Evolutionary conservation across 2,888 invertebrate species (phyloP).

Genomic region (Bombyx huttoni): DNA sequence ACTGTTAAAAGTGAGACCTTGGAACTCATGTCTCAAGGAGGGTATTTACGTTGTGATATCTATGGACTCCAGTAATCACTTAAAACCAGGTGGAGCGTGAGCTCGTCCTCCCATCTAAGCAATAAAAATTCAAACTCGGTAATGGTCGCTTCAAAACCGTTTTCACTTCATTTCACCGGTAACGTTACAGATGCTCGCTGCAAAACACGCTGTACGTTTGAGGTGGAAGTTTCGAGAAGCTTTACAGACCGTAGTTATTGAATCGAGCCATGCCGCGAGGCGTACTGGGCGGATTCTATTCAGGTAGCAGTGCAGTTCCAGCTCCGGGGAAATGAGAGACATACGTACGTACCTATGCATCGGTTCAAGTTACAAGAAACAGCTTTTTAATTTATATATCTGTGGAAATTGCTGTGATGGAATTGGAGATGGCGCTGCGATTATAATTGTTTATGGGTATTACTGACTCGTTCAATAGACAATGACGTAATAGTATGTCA

Average conservation of each 20-base stretch:
- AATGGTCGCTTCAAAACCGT: not conserved
- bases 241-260: constrained; percentile 18
- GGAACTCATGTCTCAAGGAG: too few species aligned
- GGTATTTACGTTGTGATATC: too few species aligned
- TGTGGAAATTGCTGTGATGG: too few species aligned
- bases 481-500: too few species aligned
- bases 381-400: too few species aligned
- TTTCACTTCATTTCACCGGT: not conserved
- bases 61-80: too few species aligned
- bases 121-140: not conserved
- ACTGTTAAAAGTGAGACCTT: too few species aligned
- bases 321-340: constrained; percentile 11
- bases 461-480: too few species aligned
- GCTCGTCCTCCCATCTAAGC: too few species aligned
- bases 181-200: not conserved
- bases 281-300: constrained; percentile 9
- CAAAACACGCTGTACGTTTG: not conserved
- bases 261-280: constrained; percentile 16
- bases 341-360: constrained; percentile 3
- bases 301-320: constrained; percentile 10
- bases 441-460: too few species aligned
- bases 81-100: too few species aligned
- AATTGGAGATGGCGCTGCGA: too few species aligned
- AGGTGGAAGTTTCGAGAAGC: constrained; percentile 5
- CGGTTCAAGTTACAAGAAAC: constrained; percentile 1